Conservation (phyloP, 2,797 vertebrate species). For the Mus minutoides region DNA sequence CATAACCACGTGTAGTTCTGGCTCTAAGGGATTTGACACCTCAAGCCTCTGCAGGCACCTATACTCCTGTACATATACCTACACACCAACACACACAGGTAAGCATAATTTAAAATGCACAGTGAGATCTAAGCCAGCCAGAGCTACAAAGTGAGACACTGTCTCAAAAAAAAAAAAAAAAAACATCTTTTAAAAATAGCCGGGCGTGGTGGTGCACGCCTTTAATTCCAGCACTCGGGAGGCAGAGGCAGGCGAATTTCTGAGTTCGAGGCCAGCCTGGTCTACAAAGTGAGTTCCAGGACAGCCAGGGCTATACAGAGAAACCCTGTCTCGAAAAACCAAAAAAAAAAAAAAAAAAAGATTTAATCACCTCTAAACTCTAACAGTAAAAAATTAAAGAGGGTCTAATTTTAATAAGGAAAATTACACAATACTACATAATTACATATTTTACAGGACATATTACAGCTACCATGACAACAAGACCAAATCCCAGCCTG, state of each 20-base stretch:
- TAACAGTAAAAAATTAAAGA: constrained; percentile 40
- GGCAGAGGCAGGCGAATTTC: no score
- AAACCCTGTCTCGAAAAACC: not conserved
- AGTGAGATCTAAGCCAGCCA: not conserved
- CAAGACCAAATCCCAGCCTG: not conserved
- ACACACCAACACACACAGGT: not conserved
- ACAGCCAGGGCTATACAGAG: not conserved
- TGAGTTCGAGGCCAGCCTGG: no score
- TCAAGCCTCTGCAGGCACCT: not conserved
- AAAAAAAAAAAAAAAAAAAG: not conserved
- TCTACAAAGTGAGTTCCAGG: no score
- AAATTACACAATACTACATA: constrained; percentile 42
- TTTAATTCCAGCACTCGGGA: no score
- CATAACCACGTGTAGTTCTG: not conserved
- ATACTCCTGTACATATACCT: not conserved
- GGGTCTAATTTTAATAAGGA: constrained; percentile 8
- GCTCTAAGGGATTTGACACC: not conserved
- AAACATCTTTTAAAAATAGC: no score
- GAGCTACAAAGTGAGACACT: not conserved
- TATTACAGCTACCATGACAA: constrained; percentile 3
- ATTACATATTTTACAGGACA: constrained; percentile 47
- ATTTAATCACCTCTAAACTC: not conserved
- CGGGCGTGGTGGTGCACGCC: no score
- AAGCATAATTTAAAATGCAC: not conserved
- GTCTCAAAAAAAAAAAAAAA: not conserved